Evolutionary conservation across 2,113 vertebrate species (phyloP), one percentile per base, ranked within the genome.

Genomic region (Archilochus colubris): DNA sequence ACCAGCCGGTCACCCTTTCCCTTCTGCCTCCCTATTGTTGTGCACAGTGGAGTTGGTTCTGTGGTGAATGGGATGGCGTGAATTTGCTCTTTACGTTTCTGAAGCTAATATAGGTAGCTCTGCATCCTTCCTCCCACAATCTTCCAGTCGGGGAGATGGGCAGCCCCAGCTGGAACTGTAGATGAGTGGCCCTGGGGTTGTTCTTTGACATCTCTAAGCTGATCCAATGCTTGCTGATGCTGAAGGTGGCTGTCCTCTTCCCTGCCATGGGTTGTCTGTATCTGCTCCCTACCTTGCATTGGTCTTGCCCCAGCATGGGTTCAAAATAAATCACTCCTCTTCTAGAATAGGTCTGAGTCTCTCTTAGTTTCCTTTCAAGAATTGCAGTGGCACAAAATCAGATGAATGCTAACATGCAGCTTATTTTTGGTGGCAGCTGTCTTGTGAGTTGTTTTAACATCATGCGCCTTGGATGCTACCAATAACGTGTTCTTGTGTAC

Each of bases 121-220:
- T 23, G 12, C 7, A 1, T 53, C 64, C 51, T 79, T 85, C 30
- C 7, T 62, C 7, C 33, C 5, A 1, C 4, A 2, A 2, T 28
- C 15, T 53, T 70, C 10, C 1, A 0, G 0, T 1, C 3, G 21
- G 31, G n/a, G 2, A 68, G 28, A 7, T n/a, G 76, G 80, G 21
- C 21, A 33, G 8, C 31, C 21, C 20, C 27, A 17, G 1, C 27
- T 21, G 7, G 21, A 25, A 27, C 28, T 17, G 0, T 3, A 4
- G n/a, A 22, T 51, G 16, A 82, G 28, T 3, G 3, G 46, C 28
- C 0, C 0, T 50, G 33, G 67, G 63, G 18, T 58, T 76, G 44
- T 63, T 80, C 38, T 31, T 77, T 5, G 2, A 18, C 0, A 0
- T 50, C 21, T 59, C 17, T 9, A 1, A 43, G 38, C 10, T 57